A percentile compares a stretch with the other conserved stretches of the same genome.
These are phyloP conservation scores for Cricetomys ansorgei DNA, from an alignment of 2,113 vertebrate genomes.

Conservation along the genomic window DNA sequence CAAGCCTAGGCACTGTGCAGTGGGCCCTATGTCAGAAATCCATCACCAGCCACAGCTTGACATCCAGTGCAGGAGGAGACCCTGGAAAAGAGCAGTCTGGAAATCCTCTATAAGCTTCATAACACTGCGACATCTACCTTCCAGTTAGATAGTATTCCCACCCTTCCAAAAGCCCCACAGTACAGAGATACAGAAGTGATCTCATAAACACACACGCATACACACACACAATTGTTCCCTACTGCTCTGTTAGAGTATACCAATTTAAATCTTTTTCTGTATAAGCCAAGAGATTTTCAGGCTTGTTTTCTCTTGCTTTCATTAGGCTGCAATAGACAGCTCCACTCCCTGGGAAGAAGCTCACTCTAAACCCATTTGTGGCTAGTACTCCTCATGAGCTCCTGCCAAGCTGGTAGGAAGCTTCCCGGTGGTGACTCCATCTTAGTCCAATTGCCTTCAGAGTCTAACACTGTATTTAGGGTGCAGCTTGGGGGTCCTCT, in stretches of 20 bases:
- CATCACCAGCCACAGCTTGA: background rate
- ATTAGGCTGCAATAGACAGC: constrained; percentile 48
- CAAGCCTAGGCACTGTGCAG: background rate
- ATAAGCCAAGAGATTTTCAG: constrained; percentile 50
- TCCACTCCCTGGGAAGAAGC: constrained; percentile 60
- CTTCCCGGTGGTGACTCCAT: constrained; percentile 80
- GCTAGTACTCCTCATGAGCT: constrained; percentile 52
- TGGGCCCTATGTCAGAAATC: background rate
- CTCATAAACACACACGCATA: background rate
- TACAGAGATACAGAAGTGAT: constrained; percentile 21
- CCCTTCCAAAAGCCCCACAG: constrained; percentile 38
- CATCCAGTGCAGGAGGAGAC: background rate
- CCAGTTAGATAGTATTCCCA: constrained; percentile 52
- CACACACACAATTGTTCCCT: background rate
- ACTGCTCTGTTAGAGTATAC: constrained; percentile 49
- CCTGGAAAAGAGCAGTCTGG: constrained; percentile 41
- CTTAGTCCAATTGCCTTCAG: constrained; percentile 72
- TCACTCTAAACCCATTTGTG: constrained; percentile 69
- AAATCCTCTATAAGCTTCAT: constrained; percentile 44
- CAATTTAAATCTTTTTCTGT: constrained; percentile 56
- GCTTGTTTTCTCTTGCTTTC: constrained; percentile 56
- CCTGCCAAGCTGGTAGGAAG: constrained; percentile 73
- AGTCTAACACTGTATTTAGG: constrained; percentile 62
- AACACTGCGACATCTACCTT: constrained; percentile 23
- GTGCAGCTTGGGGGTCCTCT: background rate